Conservation (phyloP, 2,797 vertebrate species). For the Nannoperca obscura region DNA sequence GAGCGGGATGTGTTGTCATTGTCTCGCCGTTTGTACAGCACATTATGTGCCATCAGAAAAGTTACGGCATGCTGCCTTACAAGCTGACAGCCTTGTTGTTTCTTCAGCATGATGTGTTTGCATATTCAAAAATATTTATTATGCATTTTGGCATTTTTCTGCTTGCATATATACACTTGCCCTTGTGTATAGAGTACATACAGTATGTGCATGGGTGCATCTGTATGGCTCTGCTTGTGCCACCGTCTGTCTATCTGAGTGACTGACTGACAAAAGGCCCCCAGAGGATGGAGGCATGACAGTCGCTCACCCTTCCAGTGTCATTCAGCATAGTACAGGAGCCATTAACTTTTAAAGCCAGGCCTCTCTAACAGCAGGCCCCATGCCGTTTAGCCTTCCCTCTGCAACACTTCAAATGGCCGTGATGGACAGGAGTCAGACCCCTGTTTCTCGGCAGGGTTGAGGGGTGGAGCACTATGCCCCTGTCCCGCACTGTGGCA, state of each 20-base stretch:
- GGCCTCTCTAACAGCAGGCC: conserved; percentile 67
- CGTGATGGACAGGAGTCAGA: conserved; percentile 82
- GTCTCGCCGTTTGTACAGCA: conserved; percentile 57
- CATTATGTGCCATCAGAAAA: conserved; percentile 68
- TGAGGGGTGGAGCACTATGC: conserved; percentile 61
- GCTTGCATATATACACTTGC: conserved; percentile 2
- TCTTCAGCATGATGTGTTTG: conserved; percentile 38
- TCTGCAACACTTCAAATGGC: conserved; percentile 70
- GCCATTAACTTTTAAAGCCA: conserved; percentile 84
- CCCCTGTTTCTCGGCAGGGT: conserved; percentile 60
- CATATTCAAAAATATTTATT: conserved; percentile 35
- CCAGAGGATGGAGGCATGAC: conserved; percentile 73
- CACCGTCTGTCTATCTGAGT: conserved; percentile 61
- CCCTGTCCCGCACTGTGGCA: conserved; percentile 67
- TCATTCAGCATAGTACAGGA: conserved; percentile 76
- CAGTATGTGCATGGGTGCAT: conserved; percentile 33
- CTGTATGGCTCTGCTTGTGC: conserved; percentile 51
- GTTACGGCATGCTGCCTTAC: conserved; percentile 41
- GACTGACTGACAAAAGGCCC: conserved; percentile 77
- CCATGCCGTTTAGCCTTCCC: conserved; percentile 62
- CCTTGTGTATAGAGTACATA: conserved; percentile 21
- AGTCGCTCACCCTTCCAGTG: conserved; percentile 78
- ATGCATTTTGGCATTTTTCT: conserved; percentile 32
- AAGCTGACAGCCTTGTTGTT: conserved; percentile 37
- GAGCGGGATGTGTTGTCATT: conserved; percentile 65